phyloP scores from a whole-genome alignment of 2,797 vertebrate species.

The Catamblyrhynchus diadema region DNA sequence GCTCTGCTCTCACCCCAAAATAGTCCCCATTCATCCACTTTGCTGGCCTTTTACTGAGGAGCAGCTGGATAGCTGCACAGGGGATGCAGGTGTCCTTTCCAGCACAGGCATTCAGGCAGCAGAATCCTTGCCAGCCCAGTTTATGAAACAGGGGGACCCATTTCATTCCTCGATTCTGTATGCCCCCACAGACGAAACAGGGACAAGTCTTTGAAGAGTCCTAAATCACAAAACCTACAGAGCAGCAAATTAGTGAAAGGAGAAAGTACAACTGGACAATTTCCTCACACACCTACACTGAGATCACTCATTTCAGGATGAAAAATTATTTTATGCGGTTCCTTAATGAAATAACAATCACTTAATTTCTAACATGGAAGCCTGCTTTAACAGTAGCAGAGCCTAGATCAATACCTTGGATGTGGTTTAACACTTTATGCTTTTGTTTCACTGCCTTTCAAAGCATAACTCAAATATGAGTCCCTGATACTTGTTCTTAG shows the following conservation, averaged over 20 bases:
- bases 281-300: neutral
- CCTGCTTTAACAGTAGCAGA: neutral
- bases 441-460: neutral
- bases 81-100: neutral
- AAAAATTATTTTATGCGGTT: neutral
- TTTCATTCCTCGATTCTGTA: neutral
- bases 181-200: neutral
- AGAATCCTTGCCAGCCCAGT: neutral
- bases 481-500: neutral
- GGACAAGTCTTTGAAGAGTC: neutral
- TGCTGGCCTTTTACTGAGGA: neutral
- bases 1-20: neutral
- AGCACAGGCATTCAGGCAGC: neutral
- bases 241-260: neutral
- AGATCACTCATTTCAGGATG: neutral
- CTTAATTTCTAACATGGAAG: neutral
- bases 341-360: neutral
- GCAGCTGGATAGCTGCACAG: neutral
- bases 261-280: neutral
- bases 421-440: neutral
- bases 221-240: neutral
- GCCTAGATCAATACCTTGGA: neutral
- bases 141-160: neutral
- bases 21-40: neutral
- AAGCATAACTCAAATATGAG: neutral